Conservation (phyloP, 2,113 vertebrate genomes). For the Thamnaconus septentrionalis region DNA sequence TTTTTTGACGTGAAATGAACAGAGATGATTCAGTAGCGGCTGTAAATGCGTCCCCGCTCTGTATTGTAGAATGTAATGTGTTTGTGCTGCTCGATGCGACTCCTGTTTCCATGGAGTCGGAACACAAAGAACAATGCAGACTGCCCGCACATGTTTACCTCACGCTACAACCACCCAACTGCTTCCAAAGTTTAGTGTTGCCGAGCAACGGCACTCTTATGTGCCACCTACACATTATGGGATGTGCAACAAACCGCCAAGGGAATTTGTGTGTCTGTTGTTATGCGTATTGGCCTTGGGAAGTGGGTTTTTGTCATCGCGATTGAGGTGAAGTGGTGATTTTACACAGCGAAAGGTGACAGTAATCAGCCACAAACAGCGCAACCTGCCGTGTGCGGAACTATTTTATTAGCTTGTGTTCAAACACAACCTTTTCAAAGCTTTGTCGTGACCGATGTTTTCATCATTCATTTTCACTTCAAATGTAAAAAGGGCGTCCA, state of each 20-base stretch:
- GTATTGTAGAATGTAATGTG: not conserved
- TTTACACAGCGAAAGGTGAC: conserved; percentile 1
- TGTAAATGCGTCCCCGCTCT: not conserved
- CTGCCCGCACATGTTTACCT: conserved; percentile 21
- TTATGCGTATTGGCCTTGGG: no score
- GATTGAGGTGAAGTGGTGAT: not conserved
- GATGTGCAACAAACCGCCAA: conserved; percentile 36
- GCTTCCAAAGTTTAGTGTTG: conserved; percentile 57
- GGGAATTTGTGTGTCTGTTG: not conserved
- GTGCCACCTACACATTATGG: conserved; percentile 67
- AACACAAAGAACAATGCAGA: not conserved
- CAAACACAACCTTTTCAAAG: conserved; percentile 15
- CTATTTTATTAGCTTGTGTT: conserved; percentile 24
- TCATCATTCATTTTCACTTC: no score
- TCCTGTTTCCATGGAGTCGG: not conserved
- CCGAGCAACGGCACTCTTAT: conserved; percentile 63
- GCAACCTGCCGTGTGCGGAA: not conserved
- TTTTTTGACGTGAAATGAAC: not conserved
- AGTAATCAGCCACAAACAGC: conserved; percentile 6
- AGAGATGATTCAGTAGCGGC: not conserved
- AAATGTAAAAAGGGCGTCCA: no score
- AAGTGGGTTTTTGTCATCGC: not conserved
- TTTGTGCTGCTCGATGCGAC: not conserved
- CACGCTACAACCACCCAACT: conserved; percentile 24
- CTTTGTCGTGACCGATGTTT: not conserved